Evolutionary conservation across 2,888 invertebrate species (phyloP).

Genomic region (Sarcophaga caerulescens): DNA sequence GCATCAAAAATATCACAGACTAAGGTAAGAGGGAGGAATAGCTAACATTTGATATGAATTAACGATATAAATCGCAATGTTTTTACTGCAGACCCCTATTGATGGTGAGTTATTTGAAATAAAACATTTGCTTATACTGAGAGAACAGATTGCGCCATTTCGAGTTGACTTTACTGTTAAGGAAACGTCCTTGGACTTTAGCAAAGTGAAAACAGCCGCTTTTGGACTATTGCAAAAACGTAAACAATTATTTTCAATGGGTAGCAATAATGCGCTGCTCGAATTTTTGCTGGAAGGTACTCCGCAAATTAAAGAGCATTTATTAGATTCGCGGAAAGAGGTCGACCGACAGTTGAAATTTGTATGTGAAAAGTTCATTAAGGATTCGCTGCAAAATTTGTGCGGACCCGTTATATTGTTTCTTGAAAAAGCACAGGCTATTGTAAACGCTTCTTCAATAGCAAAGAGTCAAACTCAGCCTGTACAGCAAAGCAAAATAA

Average conservation of each 20-base stretch:
- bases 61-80: not conserved
- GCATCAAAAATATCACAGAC: constrained; percentile 88
- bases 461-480: constrained; percentile 45
- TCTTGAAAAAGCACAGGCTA: constrained; percentile 86
- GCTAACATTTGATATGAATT: not conserved
- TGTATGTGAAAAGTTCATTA: constrained; percentile 94
- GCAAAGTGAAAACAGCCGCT: constrained; percentile 94
- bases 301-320: constrained; percentile 94
- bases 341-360: constrained; percentile 95
- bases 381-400: constrained; percentile 88
- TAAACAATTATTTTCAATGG: constrained; percentile 92
- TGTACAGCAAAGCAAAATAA: constrained; percentile 71
- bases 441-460: constrained; percentile 69
- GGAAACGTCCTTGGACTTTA: constrained; percentile 96
- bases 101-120: constrained; percentile 98
- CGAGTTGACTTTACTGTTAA: constrained; percentile 96
- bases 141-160: constrained; percentile 99
- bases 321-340: constrained; percentile 96
- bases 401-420: constrained; percentile 88
- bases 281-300: constrained; percentile 97
- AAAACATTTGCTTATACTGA: constrained; percentile 96
- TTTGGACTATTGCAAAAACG: constrained; percentile 88
- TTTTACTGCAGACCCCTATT: constrained; percentile 84
- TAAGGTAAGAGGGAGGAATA: constrained; percentile 82
- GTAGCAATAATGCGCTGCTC: constrained; percentile 93